These are phyloP conservation scores for Ciona savignyi DNA, from an alignment of 23 tunicate species.

Conservation along the genomic window DNA sequence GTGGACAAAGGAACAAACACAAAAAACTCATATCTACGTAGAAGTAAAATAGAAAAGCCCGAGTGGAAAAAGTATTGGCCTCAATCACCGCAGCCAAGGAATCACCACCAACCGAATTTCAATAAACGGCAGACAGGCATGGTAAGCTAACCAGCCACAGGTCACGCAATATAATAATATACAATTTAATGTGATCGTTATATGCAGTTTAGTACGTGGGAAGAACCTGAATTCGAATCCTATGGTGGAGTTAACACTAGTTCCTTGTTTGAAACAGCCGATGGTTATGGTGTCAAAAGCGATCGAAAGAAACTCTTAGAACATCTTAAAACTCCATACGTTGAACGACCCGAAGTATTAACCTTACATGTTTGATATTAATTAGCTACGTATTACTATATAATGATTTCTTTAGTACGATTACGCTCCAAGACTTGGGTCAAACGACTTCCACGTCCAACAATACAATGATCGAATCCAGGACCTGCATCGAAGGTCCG, in stretches of 20 bases:
- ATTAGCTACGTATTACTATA: background rate
- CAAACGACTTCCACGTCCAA: constrained; percentile 14
- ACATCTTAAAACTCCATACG: constrained; percentile 73
- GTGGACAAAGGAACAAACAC: constrained; percentile 70
- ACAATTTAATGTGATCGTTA: background rate
- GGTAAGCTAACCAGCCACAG: constrained; percentile 16
- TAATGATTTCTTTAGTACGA: constrained; percentile 6
- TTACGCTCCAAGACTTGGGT: constrained; percentile 30
- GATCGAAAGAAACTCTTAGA: constrained; percentile 39
- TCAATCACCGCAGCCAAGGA: constrained; percentile 85
- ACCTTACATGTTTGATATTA: no score
- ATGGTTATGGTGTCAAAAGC: constrained; percentile 23
- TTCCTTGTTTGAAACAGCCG: constrained; percentile 22
- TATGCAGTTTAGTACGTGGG: constrained; percentile 66
- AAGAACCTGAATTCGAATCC: constrained; percentile 57
- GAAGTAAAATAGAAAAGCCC: constrained; percentile 43
- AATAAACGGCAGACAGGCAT: constrained; percentile 33
- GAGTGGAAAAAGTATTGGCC: constrained; percentile 97
- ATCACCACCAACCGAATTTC: constrained; percentile 63
- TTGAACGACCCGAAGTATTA: constrained; percentile 54
- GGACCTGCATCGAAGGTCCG: constrained; percentile 42
- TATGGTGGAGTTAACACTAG: constrained; percentile 38
- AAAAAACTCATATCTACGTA: constrained; percentile 11
- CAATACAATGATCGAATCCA: constrained; percentile 23
- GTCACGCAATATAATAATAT: no score